phyloP scores from a whole-genome alignment of 2,113 vertebrate genomes.

The Thamnophis sirtalis region DNA sequence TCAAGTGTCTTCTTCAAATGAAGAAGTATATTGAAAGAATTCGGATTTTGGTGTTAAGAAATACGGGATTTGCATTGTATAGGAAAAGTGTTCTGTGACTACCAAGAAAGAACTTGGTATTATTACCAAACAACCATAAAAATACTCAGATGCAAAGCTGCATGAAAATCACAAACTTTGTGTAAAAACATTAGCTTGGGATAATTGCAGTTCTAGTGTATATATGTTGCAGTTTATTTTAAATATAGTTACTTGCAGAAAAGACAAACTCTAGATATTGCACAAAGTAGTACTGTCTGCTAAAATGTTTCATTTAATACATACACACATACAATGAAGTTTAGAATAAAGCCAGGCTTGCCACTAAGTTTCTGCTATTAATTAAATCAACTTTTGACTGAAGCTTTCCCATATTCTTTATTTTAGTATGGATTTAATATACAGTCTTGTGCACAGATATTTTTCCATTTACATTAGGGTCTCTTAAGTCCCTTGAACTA shows the following conservation, averaged over 20 bases:
- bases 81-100: neutral
- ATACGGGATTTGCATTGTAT: neutral
- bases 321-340: neutral
- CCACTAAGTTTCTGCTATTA: neutral
- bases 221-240: neutral
- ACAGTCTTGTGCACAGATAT: neutral
- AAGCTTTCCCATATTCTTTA: neutral
- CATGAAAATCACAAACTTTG: neutral
- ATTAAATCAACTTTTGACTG: neutral
- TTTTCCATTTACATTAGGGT: neutral
- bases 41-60: neutral
- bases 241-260: neutral
- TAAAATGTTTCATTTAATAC: neutral
- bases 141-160: neutral
- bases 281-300: neutral
- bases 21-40: neutral
- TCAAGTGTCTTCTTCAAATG: neutral
- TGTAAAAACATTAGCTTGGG: neutral
- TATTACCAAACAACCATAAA: neutral
- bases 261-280: neutral
- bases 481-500: neutral
- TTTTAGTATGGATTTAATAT: neutral
- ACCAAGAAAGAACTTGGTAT: neutral
- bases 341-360: neutral
- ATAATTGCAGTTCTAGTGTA: neutral